Percentiles rank a stretch among this genome's conserved stretches.
Evolutionary conservation across 1,140 invertebrate species (phyloP).

Genomic region (Drosophila elegans): DNA sequence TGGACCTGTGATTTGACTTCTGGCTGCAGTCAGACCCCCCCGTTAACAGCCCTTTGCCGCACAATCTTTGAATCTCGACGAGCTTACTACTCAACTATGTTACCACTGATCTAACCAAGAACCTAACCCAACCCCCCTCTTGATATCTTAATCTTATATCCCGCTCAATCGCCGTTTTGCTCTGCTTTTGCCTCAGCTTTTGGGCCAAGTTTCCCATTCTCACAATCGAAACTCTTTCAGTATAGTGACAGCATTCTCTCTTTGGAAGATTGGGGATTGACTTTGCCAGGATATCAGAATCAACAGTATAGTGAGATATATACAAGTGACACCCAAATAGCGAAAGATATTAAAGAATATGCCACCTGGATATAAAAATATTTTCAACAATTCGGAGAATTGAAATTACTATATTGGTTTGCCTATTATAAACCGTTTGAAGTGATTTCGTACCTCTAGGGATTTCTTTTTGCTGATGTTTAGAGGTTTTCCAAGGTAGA

Average conservation of each 20-base stretch:
- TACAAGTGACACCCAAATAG: background rate
- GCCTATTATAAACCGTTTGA: no score
- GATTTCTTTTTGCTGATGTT: background rate
- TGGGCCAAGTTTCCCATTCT: slow-evolving; percentile 10
- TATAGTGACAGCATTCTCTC: slow-evolving; percentile 13
- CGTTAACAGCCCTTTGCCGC: slow-evolving; percentile 28
- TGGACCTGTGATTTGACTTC: slow-evolving; percentile 85
- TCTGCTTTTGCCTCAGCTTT: slow-evolving; percentile 44
- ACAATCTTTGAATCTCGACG: slow-evolving; percentile 63
- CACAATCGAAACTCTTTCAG: slow-evolving; percentile 7
- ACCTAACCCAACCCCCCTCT: background rate
- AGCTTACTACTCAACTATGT: slow-evolving; percentile 64
- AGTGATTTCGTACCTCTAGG: background rate
- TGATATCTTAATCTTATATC: slow-evolving; percentile 1
- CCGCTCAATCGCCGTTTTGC: slow-evolving; percentile 13
- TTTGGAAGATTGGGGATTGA: slow-evolving; percentile 33
- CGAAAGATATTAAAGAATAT: background rate
- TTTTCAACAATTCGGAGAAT: background rate
- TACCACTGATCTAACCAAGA: slow-evolving; percentile 37
- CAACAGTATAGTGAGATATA: background rate
- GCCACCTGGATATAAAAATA: background rate
- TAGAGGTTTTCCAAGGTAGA: background rate
- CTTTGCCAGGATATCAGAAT: slow-evolving; percentile 36
- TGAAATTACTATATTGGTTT: no score
- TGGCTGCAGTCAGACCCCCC: slow-evolving; percentile 61